Percentiles rank a stretch among this genome's conserved stretches.
Conservation (phyloP, 2,113 vertebrate genomes). For the Pholis gunnellus region DNA sequence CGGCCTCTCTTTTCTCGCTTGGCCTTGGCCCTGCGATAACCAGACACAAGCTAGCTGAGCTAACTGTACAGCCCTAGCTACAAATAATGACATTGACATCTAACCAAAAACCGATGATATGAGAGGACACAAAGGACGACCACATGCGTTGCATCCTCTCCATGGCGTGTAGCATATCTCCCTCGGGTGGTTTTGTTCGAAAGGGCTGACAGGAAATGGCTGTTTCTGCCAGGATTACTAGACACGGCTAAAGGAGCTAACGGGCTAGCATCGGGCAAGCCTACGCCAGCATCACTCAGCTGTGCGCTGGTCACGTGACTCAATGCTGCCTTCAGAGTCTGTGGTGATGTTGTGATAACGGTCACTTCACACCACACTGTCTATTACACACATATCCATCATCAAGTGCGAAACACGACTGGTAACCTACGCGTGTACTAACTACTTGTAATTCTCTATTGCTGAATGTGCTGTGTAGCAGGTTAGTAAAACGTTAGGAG, state of each 20-base stretch:
- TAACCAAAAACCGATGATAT: slow-evolving; percentile 33
- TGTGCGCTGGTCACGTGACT: slow-evolving; percentile 76
- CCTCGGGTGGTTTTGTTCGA: neutral
- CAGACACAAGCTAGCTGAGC: slow-evolving; percentile 64
- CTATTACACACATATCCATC: neutral
- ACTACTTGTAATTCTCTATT: neutral
- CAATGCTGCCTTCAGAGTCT: slow-evolving; percentile 44
- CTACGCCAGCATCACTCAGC: slow-evolving; percentile 72
- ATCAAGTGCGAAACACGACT: neutral
- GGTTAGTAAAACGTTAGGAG: neutral
- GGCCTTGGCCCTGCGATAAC: slow-evolving; percentile 62
- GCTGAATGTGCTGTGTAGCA: neutral
- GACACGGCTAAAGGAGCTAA: slow-evolving; percentile 71
- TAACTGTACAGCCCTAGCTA: slow-evolving; percentile 66
- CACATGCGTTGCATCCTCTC: slow-evolving; percentile 43
- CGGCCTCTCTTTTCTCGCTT: slow-evolving; percentile 62
- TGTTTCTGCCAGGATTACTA: slow-evolving; percentile 41
- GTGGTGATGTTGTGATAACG: neutral
- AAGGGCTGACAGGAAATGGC: slow-evolving; percentile 13
- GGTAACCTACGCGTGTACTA: neutral
- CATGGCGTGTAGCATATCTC: slow-evolving; percentile 45
- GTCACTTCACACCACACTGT: neutral
- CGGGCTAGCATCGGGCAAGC: slow-evolving; percentile 67
- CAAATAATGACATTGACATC: slow-evolving; percentile 71
- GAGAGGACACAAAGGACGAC: slow-evolving; percentile 13